A percentile compares a stretch with the other conserved stretches of the same genome.
phyloP scores from a whole-genome alignment of 1,140 invertebrate species.

The Palaemon carinicauda region DNA sequence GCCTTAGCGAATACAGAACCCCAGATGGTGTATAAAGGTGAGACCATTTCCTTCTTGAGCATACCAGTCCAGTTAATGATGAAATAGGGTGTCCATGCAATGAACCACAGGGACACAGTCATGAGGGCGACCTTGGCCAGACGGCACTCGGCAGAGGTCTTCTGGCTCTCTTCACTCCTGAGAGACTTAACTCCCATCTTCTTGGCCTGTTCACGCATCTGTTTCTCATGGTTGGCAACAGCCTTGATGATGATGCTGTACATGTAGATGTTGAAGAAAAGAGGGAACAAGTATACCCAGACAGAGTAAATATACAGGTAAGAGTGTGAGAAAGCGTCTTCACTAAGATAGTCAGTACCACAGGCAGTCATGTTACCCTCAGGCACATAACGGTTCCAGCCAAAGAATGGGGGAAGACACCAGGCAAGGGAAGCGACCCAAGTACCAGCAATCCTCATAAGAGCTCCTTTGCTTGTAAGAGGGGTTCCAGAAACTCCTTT shows the following conservation, averaged over 20 bases:
- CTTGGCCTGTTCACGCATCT: background rate
- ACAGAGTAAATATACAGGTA: background rate
- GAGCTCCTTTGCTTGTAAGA: background rate
- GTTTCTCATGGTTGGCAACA: background rate
- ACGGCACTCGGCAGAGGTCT: background rate
- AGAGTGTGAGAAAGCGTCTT: background rate
- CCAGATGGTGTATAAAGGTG: background rate
- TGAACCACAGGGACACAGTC: background rate
- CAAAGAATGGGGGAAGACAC: background rate
- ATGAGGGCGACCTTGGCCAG: background rate
- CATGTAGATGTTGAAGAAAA: background rate
- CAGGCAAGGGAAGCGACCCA: background rate
- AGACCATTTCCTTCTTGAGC: background rate
- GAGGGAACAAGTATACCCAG: background rate
- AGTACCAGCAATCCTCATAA: background rate
- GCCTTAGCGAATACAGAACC: background rate
- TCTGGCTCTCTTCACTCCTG: background rate
- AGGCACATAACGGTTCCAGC: background rate
- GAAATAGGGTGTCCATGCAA: background rate
- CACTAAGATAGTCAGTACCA: background rate
- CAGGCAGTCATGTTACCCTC: background rate
- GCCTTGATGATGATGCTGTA: background rate
- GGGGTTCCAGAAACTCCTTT: background rate
- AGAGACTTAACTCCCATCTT: background rate
- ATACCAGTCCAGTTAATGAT: background rate